phyloP scores from a whole-genome alignment of 2,888 invertebrate genomes.

The Mesorhabditis spiculigera region DNA sequence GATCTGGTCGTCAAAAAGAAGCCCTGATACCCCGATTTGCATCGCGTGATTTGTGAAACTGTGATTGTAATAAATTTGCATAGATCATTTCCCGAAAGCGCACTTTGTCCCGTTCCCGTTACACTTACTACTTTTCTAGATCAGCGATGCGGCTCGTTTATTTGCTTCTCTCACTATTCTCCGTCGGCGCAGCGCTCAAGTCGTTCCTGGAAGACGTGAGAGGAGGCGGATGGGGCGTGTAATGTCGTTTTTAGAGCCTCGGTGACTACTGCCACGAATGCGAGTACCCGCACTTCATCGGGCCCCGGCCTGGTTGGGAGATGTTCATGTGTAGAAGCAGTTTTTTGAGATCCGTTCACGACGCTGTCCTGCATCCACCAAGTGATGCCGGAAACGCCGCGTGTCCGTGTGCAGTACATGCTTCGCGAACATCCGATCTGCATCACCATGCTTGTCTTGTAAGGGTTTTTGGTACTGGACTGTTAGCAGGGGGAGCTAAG shows the following conservation, averaged over 20 bases:
- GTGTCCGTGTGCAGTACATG: neutral
- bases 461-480: neutral
- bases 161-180: no score
- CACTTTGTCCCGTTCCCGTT: no score
- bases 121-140: no score
- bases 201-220: no score
- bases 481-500: neutral
- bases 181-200: no score
- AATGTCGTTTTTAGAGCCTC: neutral
- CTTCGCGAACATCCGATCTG: neutral
- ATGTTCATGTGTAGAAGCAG: no score
- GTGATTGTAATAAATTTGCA: neutral
- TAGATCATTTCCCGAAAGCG: neutral
- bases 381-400: neutral
- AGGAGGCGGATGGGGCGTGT: no score
- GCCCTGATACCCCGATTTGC: neutral
- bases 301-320: neutral
- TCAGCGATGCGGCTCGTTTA: no score
- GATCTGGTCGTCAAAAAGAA: neutral
- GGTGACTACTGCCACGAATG: neutral
- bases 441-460: conserved; percentile 6
- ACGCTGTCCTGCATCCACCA: conserved; percentile 1
- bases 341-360: neutral
- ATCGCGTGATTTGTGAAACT: neutral
- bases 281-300: conserved; percentile 5